phyloP scores from a whole-genome alignment of 2,888 invertebrate genomes.

The Macrosiphum euphorbiae region DNA sequence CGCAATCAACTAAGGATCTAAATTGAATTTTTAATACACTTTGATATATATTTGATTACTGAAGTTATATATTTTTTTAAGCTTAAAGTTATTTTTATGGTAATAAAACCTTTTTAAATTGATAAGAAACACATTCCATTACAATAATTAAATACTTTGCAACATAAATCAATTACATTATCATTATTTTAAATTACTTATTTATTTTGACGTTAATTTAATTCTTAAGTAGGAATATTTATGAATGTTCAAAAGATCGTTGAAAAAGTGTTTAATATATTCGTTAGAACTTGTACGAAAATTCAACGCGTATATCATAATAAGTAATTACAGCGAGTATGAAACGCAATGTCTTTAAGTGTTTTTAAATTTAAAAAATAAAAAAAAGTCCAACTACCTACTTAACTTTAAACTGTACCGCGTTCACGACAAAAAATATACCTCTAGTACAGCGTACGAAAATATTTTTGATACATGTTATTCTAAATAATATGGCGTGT shows the following conservation, averaged over 20 bases:
- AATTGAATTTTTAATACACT: background rate
- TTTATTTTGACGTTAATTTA: background rate
- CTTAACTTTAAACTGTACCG: background rate
- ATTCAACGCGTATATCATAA: background rate
- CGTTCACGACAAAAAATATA: background rate
- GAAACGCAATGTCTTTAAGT: background rate
- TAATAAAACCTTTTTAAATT: background rate
- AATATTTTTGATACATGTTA: background rate
- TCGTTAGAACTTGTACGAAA: background rate
- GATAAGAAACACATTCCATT: background rate
- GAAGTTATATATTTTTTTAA: background rate
- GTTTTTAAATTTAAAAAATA: background rate
- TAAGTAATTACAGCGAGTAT: background rate
- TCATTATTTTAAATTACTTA: background rate
- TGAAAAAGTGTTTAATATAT: background rate
- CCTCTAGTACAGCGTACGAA: background rate
- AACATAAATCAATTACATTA: background rate
- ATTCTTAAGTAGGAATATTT: background rate
- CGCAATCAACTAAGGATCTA: slow-evolving; percentile 19
- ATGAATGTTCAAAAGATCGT: background rate
- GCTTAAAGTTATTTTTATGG: background rate
- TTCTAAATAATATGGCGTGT: background rate
- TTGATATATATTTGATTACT: background rate
- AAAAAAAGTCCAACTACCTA: background rate
- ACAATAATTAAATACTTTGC: background rate